Evolutionary conservation across 2,113 vertebrate genomes (phyloP), one percentile per base, ranked within the genome.

Genomic region (Festucalex cinctus): DNA sequence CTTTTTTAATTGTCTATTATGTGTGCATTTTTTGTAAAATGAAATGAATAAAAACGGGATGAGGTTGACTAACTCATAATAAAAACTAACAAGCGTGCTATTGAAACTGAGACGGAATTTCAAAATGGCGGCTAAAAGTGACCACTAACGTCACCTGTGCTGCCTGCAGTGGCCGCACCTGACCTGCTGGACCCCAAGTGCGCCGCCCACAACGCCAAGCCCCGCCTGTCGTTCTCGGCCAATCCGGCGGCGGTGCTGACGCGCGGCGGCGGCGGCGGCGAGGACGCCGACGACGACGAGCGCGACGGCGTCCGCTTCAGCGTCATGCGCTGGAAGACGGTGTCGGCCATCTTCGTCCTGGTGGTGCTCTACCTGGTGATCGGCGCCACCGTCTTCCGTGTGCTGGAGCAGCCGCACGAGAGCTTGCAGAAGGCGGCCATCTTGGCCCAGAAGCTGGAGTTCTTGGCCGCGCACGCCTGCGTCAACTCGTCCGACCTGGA

Each of bases 261-360:
- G 81, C 85, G 93, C 13, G 93, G 94, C 28, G 95, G 95, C 70
- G 94, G 90, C 1, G 95, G 96, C 87, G 24, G 12, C 26, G 91
- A n/a, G n/a, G n/a, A n/a, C n/a, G 83, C 84, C 54, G 54, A 56
- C 26, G 93, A 94, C 28, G 95, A 96, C 70, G 94, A 95, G 75
- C 94, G 90, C 1, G 95, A 96, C 87, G 24, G 12, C 26, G 91
- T 90, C 0, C 83, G 93, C 58, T 92, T 92, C 63, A 98, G 93
- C 65, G 97, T 98, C 84, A 99, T 99, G 97, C 95, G 98, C 93
- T 98, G 97, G 97, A 99, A 99, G 91, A 99, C 97, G 0, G 96
- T 98, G 63, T 95, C 95, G 17, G 96, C 95, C 74, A 96, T 98
- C 84, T 98, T 99, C 88, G 92, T 98, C 83, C 87, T 99, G 91